Evolutionary conservation across 2,113 vertebrate species (phyloP).

Genomic region (Odocoileus virginianus): DNA sequence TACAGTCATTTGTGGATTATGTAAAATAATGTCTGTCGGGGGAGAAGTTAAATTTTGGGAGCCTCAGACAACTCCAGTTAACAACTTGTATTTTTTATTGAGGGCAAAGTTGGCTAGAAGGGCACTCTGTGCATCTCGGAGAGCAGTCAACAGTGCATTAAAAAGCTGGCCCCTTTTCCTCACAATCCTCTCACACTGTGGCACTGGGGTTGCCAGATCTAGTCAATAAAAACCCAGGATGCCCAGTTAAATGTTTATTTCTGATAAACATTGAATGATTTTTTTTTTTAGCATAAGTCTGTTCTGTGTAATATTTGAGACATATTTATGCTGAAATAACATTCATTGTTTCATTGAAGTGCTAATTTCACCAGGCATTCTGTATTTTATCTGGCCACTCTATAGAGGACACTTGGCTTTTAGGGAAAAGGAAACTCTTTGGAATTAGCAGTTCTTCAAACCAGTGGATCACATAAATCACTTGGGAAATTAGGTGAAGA

Average conservation of each 20-base stretch:
- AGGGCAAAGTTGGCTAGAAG: neutral
- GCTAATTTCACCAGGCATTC: neutral
- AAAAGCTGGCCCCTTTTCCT: neutral
- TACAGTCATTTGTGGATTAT: neutral
- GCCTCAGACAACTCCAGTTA: neutral
- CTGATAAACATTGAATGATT: neutral
- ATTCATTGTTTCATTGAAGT: neutral
- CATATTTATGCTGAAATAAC: neutral
- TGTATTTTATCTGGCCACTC: neutral
- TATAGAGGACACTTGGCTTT: neutral
- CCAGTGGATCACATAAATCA: neutral
- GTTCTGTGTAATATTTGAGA: neutral
- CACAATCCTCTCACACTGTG: neutral
- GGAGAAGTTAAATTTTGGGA: neutral
- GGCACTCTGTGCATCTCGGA: neutral
- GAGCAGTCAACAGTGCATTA: neutral
- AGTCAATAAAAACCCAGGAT: constrained; percentile 5
- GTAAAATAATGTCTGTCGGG: neutral
- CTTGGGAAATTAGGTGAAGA: neutral
- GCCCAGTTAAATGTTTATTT: neutral
- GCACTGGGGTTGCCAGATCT: neutral
- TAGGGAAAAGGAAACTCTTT: neutral
- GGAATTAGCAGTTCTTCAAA: neutral
- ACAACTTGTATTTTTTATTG: neutral
- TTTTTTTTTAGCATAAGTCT: neutral